Conservation (phyloP, 2,113 vertebrate genomes). For the Amphiprion percula region DNA sequence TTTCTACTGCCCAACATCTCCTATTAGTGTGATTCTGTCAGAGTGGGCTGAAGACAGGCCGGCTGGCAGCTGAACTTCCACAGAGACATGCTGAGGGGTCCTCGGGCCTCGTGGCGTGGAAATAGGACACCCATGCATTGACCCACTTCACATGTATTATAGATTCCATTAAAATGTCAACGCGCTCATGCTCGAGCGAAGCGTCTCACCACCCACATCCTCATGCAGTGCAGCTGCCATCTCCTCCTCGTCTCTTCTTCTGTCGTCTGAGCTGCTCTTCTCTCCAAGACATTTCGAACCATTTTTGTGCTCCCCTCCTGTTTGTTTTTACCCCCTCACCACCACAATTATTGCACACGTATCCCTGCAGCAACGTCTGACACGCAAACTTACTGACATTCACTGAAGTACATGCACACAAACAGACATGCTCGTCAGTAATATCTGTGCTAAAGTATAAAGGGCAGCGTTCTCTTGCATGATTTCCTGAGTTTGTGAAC, state of each 20-base stretch:
- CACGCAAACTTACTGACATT: slow-evolving; percentile 16
- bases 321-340: background rate
- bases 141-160: slow-evolving; percentile 73
- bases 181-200: slow-evolving; percentile 52
- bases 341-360: background rate
- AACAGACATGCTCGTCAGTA: too few species aligned
- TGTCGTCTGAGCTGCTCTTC: slow-evolving; percentile 20
- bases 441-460: too few species aligned
- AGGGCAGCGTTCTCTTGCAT: too few species aligned
- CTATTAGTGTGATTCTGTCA: background rate
- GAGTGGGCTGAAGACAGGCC: background rate
- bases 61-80: slow-evolving; percentile 36
- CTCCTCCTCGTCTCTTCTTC: slow-evolving; percentile 42
- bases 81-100: slow-evolving; percentile 37
- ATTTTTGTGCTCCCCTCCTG: background rate
- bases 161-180: slow-evolving; percentile 76
- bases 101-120: slow-evolving; percentile 43
- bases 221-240: slow-evolving; percentile 54
- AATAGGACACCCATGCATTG: slow-evolving; percentile 67
- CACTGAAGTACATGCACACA: background rate
- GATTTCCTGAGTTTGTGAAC: too few species aligned
- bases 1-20: background rate
- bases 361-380: background rate
- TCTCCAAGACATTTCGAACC: background rate
- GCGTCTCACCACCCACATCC: slow-evolving; percentile 63